phyloP scores from a whole-genome alignment of 1,140 invertebrate genomes.

The Vanessa tameamea region DNA sequence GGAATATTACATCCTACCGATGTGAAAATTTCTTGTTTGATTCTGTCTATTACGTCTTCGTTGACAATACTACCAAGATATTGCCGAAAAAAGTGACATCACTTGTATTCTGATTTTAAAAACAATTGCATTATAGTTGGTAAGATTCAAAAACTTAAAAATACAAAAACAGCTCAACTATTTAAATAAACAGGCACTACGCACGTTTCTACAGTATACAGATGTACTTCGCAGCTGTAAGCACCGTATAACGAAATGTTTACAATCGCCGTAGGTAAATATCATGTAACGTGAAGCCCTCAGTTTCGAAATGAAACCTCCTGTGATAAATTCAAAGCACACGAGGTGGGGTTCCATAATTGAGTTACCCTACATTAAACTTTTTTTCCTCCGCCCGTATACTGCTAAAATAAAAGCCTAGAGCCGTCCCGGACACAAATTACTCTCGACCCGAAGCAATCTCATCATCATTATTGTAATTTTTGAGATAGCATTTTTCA shows the following conservation, averaged over 20 bases:
- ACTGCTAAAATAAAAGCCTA: slow-evolving; percentile 68
- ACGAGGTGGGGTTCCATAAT: slow-evolving; percentile 57
- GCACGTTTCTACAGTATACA: no score
- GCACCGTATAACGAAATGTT: neutral
- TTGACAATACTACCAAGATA: no score
- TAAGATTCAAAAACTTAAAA: no score
- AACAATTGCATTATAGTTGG: no score
- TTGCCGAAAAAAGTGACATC: no score
- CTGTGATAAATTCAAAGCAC: slow-evolving; percentile 46
- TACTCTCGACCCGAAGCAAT: slow-evolving; percentile 60
- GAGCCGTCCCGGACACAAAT: slow-evolving; percentile 56
- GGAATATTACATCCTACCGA: no score
- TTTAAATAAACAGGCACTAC: no score
- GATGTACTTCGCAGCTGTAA: neutral
- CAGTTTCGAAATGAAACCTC: neutral
- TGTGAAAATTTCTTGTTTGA: no score
- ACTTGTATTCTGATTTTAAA: no score
- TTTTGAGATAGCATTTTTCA: slow-evolving; percentile 42
- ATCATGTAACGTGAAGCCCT: neutral
- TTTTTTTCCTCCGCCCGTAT: slow-evolving; percentile 60
- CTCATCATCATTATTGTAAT: slow-evolving; percentile 57
- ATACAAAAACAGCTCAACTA: no score
- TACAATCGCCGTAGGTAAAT: slow-evolving; percentile 1
- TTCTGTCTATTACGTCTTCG: no score
- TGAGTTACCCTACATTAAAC: slow-evolving; percentile 74